Base-by-base conservation (phyloP, 2,113 vertebrate species). In the Actinemys pallida region DNA sequence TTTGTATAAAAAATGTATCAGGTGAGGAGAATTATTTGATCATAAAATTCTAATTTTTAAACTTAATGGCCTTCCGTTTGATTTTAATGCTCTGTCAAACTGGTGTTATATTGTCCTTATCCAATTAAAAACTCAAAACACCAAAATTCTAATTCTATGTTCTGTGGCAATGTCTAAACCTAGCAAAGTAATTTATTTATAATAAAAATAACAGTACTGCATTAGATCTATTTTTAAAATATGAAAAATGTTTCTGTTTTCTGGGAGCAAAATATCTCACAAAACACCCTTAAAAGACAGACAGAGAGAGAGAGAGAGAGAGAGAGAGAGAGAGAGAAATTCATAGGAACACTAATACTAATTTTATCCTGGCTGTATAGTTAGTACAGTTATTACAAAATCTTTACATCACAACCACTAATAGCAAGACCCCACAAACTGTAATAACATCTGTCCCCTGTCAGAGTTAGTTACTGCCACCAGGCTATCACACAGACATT, bases 91-190 rank as follows among this genome's bases (percentile, higher is more conserved):
- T 81, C 19, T 10, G 13, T 76, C 83, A 79, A 83, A 83, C 49
- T 5, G 52, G 22, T 83, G 59, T 76, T 53, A 53, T 25, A 47
- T 20, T 65, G 39, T 13, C 24, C 12, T 83, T 92, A 1, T 57
- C 24, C 65, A 85, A 87, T 80, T 4, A 35, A 56, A 82, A 56
- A 50, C 8, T 50, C 35, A 56, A 79, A 1, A 1, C 0, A 0
- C 80, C 82, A 47, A 72, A 72, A 57, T 6, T 22, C 1, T 27
- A 81, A 83, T 52, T 90, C 42, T 0, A 0, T 14, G 19, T 84
- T 89, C 35, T 31, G 39, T 69, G 65, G 17, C 17, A 69, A 69
- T 39, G 65, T 69, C 35, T 20, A n/a, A n/a, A 69, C 35, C 65
- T 69, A 69, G 65, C 35, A 69, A 69, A 20, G 35, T n/a, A 69